Evolutionary conservation across 2,888 invertebrate genomes (phyloP).

Genomic region (Platerodrilus igneus): DNA sequence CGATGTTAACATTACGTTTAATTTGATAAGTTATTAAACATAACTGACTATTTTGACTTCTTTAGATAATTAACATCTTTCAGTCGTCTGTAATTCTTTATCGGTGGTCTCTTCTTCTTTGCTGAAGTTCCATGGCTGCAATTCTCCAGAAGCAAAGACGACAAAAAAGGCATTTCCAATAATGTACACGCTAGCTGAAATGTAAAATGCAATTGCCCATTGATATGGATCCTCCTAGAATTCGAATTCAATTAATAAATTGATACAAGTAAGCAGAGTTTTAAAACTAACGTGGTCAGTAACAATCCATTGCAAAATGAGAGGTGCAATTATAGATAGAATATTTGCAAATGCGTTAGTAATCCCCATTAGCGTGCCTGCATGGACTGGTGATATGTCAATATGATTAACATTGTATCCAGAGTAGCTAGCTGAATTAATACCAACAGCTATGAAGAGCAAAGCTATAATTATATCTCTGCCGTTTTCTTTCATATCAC

Average conservation of each 20-base stretch:
- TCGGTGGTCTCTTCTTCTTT: no score
- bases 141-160: slow-evolving; percentile 61
- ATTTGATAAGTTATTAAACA: no score
- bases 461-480: slow-evolving; percentile 58
- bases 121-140: slow-evolving; percentile 73
- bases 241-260: slow-evolving; percentile 51
- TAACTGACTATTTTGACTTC: no score
- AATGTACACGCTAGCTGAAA: slow-evolving; percentile 66
- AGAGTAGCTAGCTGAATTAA: slow-evolving; percentile 65
- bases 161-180: slow-evolving; percentile 65
- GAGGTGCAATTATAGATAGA: slow-evolving; percentile 69
- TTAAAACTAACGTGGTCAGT: slow-evolving; percentile 55
- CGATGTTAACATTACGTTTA: no score
- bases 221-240: slow-evolving; percentile 56
- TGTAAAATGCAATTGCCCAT: slow-evolving; percentile 72
- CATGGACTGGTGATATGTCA: slow-evolving; percentile 74
- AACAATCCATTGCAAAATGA: slow-evolving; percentile 62
- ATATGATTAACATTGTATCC: slow-evolving; percentile 73
- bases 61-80: no score
- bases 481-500: slow-evolving; percentile 54
- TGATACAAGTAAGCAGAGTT: no score
- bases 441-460: slow-evolving; percentile 62
- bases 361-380: slow-evolving; percentile 75
- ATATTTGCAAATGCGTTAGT: slow-evolving; percentile 69
- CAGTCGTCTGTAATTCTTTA: no score